Evolutionary conservation across 1,140 invertebrate species (phyloP), one percentile per base, ranked within the genome.

Genomic region (Hylaeus volcanicus): DNA sequence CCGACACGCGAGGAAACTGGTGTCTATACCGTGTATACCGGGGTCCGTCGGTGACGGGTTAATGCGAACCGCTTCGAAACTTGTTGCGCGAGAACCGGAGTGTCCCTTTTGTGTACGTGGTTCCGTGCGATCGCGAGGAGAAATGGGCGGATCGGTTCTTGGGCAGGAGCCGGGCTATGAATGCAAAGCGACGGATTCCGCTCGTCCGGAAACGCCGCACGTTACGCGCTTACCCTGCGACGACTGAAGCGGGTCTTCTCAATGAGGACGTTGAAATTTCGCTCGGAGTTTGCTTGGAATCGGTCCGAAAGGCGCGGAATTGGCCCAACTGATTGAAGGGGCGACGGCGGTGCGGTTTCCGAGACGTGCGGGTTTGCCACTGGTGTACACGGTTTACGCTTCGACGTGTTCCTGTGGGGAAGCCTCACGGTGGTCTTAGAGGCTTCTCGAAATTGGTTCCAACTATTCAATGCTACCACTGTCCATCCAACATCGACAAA

Each of bases 141-240:
- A 69, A 66, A 68, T 66, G 53, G 74, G n/a, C 41, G 64, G 61
- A 53, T 74, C 61, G 73, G 1, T 65, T 63, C 41, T 65, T 51
- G 45, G 61, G 37, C 37, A 39, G 6, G 39, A 2, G 37, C 2
- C 15, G 55, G 73, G 39, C 48, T 51, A 65, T 74, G 73, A 74
- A 74, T 74, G 61, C 61, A 74, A 74, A 74, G 39, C 73, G 73
- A n/a, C 45, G n/a, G 45, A 68, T 68, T 68, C 64, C 15, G 45
- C 43, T 48, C 61, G 39, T 8, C 65, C 51, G 65, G 63, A 26
- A 65, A 65, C 73, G 39, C 5, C 5, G 48, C 15, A 26, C 41
- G 73, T 65, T 74, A 53, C 73, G 61, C 39, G 8, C 60, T 26
- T 14, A 53, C 12, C 60, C 37, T n/a, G 5, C 66, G 26, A 26